Evolutionary conservation across 1,140 invertebrate species (phyloP).

Genomic region (Parasteatoda tepidariorum): DNA sequence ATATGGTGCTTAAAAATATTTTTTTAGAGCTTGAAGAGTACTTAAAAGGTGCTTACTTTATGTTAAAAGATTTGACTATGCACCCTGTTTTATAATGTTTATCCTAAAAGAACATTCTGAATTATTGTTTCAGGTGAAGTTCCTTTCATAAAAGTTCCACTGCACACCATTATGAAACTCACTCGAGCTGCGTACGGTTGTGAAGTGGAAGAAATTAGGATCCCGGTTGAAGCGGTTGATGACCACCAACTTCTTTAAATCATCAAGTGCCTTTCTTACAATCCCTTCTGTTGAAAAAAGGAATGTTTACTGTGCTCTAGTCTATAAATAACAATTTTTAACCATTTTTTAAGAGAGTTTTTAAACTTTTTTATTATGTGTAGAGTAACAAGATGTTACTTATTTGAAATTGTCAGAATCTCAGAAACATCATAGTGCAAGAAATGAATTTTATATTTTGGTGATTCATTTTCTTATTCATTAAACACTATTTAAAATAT

Average conservation of each 20-base stretch:
- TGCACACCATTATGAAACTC: slow-evolving; percentile 97
- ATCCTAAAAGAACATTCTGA: no score
- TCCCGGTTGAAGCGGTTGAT: slow-evolving; percentile 92
- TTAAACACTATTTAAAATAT: no score
- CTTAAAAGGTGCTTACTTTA: no score
- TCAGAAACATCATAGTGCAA: no score
- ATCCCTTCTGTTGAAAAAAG: not conserved
- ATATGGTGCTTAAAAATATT: no score
- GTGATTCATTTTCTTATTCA: no score
- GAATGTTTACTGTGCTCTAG: not conserved
- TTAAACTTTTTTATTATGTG: not conserved
- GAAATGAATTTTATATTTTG: no score
- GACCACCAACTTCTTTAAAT: slow-evolving; percentile 75
- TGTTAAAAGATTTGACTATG: no score
- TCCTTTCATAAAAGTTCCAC: slow-evolving; percentile 91
- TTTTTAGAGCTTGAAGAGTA: no score
- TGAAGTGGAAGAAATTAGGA: slow-evolving; percentile 88
- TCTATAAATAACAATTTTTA: not conserved
- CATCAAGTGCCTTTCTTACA: not conserved
- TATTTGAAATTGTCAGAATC: no score
- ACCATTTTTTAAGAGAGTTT: not conserved
- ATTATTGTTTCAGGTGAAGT: slow-evolving; percentile 80
- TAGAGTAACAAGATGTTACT: no score
- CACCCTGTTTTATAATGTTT: no score
- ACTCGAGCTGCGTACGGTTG: slow-evolving; percentile 97